Base-by-base conservation (phyloP, 2,797 vertebrate species). In the Scolopax bukidnonensis region DNA sequence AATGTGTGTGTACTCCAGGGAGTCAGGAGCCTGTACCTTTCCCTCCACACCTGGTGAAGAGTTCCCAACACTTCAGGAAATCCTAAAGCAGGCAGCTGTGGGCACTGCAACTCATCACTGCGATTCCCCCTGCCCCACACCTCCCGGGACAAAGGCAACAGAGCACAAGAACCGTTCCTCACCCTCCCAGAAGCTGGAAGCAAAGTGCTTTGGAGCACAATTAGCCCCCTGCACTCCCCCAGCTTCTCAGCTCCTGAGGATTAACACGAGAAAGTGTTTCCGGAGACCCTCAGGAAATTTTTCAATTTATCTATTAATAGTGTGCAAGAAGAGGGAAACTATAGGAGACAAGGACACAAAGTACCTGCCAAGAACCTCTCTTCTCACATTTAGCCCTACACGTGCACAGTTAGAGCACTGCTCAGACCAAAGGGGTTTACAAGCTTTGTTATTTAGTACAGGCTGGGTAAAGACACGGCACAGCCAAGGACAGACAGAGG, bases 1-100 rank as follows among this genome's bases (percentile, higher is more conserved):
- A 36, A 36, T 8, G 17, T 0, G 4, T 27, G 17, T 1, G 1
- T 41, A 47, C 67, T 53, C 16, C 4, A 21, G 12, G 25, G 19
- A 87, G 21, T 4, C 21, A 51, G 64, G 30, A 73, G 38, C 24
- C 65, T 30, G 32, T 18, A 77, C 16, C 25, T 84, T 81, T 84
- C 51, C 50, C 33, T 77, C 50, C 10, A 6, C 36, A 69, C 12
- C 32, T 65, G 33, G 5, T n/a, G n/a, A 53, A 3, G 15, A 21
- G 12, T 23, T 65, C 54, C 50, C 30, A 84, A 79, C 25, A 36
- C 24, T 40, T 20, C 40, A 9, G 40, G 38, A 61, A 76, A 23
- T n/a, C 40, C 45, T 4, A 28, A 1, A 7, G 17, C 16, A 48
- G 32, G 6, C 48, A 81, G 45, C 53, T 43, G 17, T 81, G 36